A percentile compares a stretch with the other conserved stretches of the same genome.
Evolutionary conservation across 2,888 invertebrate genomes (phyloP).

Genomic region (Standfussiana lucernea): DNA sequence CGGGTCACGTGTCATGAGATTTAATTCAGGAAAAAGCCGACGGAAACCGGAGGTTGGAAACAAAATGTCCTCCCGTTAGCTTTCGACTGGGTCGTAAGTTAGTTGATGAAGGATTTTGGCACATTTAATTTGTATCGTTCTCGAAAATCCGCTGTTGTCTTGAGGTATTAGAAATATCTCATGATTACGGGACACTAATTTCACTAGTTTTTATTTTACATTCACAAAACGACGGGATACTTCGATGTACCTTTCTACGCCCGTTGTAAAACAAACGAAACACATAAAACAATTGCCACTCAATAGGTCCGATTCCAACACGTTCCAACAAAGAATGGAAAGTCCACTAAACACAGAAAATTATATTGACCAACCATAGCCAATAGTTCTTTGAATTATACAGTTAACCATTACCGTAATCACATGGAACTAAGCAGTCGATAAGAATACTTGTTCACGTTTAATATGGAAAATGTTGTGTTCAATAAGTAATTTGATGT

Average conservation of each 20-base stretch:
- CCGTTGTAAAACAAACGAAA: conserved; percentile 18
- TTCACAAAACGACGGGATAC: neutral
- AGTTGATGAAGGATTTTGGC: conserved; percentile 31
- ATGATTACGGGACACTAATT: neutral
- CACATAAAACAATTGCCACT: neutral
- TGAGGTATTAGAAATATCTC: neutral
- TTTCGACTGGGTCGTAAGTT: conserved; percentile 21
- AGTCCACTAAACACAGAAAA: conserved; percentile 29
- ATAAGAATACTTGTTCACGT: conserved; percentile 42
- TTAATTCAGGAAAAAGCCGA: conserved; percentile 50
- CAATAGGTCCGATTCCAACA: conserved; percentile 4
- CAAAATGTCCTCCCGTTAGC: conserved; percentile 36
- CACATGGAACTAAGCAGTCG: conserved; percentile 12
- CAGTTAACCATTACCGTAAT: conserved; percentile 15
- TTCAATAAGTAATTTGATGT: conserved; percentile 58
- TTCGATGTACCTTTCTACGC: conserved; percentile 1
- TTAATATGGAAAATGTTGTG: conserved; percentile 38
- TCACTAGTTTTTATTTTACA: conserved; percentile 5
- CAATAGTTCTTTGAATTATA: conserved; percentile 24
- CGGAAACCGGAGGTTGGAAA: conserved; percentile 36
- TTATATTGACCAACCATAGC: conserved; percentile 4
- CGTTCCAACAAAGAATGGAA: conserved; percentile 18
- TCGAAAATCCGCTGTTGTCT: neutral
- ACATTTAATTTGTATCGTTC: conserved; percentile 1
- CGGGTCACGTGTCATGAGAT: conserved; percentile 58